Evolutionary conservation across 1,140 invertebrate species (phyloP).

Genomic region (Bombus waltoni): DNA sequence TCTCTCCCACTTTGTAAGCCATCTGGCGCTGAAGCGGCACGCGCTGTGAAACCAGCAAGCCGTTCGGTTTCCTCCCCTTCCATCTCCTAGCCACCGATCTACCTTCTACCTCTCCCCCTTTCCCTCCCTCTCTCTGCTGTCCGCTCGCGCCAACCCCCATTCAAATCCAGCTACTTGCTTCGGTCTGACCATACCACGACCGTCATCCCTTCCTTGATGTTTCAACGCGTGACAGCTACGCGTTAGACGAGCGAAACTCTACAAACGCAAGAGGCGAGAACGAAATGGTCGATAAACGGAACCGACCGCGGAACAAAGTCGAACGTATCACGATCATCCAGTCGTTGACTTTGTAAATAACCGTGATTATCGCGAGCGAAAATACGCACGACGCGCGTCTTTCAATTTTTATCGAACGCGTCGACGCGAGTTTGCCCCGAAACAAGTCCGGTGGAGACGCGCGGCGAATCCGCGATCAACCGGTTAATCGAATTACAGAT

Average conservation of each 20-base stretch:
- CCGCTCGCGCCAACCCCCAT: constrained; percentile 15
- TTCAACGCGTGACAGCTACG: constrained; percentile 32
- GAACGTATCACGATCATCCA: constrained; percentile 55
- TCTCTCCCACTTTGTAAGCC: constrained; percentile 58
- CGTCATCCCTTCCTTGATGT: constrained; percentile 22
- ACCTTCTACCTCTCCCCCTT: constrained; percentile 18
- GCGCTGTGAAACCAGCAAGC: constrained; percentile 67
- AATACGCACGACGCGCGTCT: not conserved
- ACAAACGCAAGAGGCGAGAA: constrained; percentile 46
- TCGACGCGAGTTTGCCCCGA: not conserved
- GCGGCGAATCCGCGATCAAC: not conserved
- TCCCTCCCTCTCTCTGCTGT: not conserved
- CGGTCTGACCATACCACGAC: constrained; percentile 46
- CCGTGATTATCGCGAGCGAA: not conserved
- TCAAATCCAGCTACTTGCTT: constrained; percentile 59
- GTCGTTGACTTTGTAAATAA: constrained; percentile 65
- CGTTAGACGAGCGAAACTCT: constrained; percentile 54
- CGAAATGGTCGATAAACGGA: constrained; percentile 12
- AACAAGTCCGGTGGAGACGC: not conserved
- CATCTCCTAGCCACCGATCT: constrained; percentile 35
- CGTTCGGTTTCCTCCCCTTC: constrained; percentile 2
- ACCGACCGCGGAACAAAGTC: constrained; percentile 17
- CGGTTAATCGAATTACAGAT: not conserved
- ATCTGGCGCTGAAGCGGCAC: constrained; percentile 73
- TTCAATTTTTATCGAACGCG: not conserved